Evolutionary conservation across 2,797 vertebrate genomes (phyloP).

Genomic region (Ciconia nigra): DNA sequence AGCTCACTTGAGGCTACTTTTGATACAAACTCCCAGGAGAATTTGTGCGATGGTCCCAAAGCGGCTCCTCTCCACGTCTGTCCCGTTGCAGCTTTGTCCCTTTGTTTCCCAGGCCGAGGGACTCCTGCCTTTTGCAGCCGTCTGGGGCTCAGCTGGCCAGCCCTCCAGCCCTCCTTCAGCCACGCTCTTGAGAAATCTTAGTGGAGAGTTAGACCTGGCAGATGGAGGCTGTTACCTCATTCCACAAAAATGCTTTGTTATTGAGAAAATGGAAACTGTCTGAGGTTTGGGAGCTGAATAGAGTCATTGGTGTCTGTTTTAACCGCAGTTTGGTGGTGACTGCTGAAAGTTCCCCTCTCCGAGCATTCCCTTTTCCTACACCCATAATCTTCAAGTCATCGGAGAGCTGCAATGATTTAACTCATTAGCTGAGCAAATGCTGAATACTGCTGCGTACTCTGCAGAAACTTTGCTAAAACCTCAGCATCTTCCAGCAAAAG

Average conservation of each 20-base stretch:
- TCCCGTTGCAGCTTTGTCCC: not conserved
- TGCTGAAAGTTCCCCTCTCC: conserved; percentile 17
- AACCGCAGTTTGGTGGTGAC: conserved; percentile 54
- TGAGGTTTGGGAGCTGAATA: conserved; percentile 74
- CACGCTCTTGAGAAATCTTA: conserved; percentile 45
- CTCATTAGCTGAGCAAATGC: not conserved
- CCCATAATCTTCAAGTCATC: conserved; percentile 19
- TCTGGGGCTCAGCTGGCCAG: not conserved
- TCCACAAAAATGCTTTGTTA: conserved; percentile 87
- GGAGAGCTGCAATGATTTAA: conserved; percentile 23
- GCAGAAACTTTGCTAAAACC: conserved; percentile 3
- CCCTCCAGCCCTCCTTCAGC: not conserved
- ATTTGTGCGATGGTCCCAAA: not conserved
- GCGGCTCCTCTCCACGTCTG: not conserved
- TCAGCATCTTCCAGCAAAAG: conserved; percentile 22
- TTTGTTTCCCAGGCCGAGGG: not conserved
- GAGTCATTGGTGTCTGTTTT: conserved; percentile 70
- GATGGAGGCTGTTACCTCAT: conserved; percentile 88
- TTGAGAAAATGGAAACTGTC: conserved; percentile 81
- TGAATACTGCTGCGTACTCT: not conserved
- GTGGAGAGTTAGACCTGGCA: conserved; percentile 71
- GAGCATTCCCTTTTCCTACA: conserved; percentile 39
- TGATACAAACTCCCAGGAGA: not conserved
- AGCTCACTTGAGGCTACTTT: not conserved
- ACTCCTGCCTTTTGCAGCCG: not conserved